Evolutionary conservation across 2,888 invertebrate species (phyloP), one percentile per base, ranked within the genome.

Genomic region (Diplolepis rosae): DNA sequence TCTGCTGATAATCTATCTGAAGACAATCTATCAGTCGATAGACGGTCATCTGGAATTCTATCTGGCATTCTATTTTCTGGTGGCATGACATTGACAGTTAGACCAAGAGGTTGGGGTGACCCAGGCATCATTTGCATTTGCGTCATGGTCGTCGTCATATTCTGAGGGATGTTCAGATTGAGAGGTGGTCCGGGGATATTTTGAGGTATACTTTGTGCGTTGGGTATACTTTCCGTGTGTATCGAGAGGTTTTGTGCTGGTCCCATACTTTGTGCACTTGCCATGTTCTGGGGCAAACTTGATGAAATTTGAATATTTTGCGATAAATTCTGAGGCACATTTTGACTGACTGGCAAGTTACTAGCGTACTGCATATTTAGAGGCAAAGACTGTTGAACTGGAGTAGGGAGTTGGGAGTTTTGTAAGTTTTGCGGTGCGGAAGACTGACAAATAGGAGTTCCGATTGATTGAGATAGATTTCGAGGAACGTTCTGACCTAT

Each of bases 121-220:
- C 81, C 80, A 4, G 87, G 79, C 75, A 87, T 80, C 71, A 84
- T 83, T 15, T 88, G 80, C 68, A 88, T 84, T 68, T 86, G 84
- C 15, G 83, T 75, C 71, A 88, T 83, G 35, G 84, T 84, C 2
- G 87, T 80, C 1, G 86, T 77, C 69, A 88, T 79, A 65, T 82
- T 88, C 56, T 88, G 89, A 0, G 88, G 85, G n/a, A 89, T 85
- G 65, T 87, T 88, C 6, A 88, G 77, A 72, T 88, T 89, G 35
- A 89, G 77, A 7, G 88, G 84, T 15, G 88, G 84, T 5, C 78
- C 77, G 68, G 85, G 68, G 54, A 84, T 81, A n/a, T n/a, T n/a
- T 61, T 81, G 78, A 1, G 79, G 74, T 65, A 84, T 35, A 22
- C 68, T 76, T 61, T 82, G 77, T 52, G 81, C 51, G 68, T 70